Percentiles rank a stretch among this genome's conserved stretches.
These are phyloP conservation scores for Acromyrmex echinatior DNA, from an alignment of 1,140 invertebrate genomes.

Conservation along the genomic window DNA sequence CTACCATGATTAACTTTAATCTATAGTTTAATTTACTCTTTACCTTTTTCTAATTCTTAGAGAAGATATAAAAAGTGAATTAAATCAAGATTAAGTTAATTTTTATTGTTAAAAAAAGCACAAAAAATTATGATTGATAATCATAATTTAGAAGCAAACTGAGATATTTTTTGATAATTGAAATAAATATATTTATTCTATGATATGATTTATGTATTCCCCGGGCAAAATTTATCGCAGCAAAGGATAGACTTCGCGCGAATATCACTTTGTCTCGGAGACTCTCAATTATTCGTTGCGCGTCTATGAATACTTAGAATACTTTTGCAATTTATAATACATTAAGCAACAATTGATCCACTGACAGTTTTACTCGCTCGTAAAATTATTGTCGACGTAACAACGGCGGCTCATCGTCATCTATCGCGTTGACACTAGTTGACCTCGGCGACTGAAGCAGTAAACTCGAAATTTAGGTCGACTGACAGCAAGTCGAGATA, in stretches of 20 bases:
- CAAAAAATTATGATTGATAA: neutral
- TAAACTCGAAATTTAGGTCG: slow-evolving; percentile 75
- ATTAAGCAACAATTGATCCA: slow-evolving; percentile 50
- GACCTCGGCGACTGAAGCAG: slow-evolving; percentile 64
- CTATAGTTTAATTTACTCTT: too few species aligned
- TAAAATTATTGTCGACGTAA: slow-evolving; percentile 66
- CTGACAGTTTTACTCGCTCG: slow-evolving; percentile 44
- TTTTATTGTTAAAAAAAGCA: neutral
- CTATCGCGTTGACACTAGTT: slow-evolving; percentile 74
- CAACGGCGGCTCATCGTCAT: slow-evolving; percentile 67
- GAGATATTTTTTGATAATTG: slow-evolving; percentile 4
- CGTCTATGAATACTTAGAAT: slow-evolving; percentile 14
- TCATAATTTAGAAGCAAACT: neutral
- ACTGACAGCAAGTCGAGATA: slow-evolving; percentile 55
- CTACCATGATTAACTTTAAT: too few species aligned
- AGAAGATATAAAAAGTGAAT: too few species aligned
- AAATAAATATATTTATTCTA: neutral
- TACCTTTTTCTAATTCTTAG: too few species aligned
- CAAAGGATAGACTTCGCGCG: neutral
- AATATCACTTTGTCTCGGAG: neutral
- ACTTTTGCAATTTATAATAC: slow-evolving; percentile 29
- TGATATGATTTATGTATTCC: neutral
- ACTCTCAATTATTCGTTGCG: slow-evolving; percentile 1
- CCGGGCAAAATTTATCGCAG: neutral
- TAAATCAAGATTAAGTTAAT: too few species aligned